These are phyloP conservation scores for Pseudanteris insignis DNA, from an alignment of 2,888 invertebrate species.

Conservation along the genomic window DNA sequence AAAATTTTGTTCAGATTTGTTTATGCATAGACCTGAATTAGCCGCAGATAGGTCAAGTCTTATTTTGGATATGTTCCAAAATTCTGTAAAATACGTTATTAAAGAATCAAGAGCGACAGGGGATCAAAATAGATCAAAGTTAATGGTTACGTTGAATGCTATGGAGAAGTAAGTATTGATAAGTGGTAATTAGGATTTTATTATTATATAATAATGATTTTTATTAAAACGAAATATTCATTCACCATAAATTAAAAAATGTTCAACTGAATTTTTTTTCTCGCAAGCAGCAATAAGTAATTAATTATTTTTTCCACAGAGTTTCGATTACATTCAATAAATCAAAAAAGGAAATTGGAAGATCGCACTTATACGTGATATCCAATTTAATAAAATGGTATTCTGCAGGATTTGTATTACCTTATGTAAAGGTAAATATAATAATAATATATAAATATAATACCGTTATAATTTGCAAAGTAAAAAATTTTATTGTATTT, in stretches of 20 bases:
- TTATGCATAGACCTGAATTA: conserved; percentile 50
- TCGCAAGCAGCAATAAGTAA: too few species aligned
- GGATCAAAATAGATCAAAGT: conserved; percentile 45
- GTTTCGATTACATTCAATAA: conserved; percentile 52
- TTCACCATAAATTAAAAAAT: too few species aligned
- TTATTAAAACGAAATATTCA: too few species aligned
- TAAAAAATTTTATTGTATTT: too few species aligned
- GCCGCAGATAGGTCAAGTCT: conserved; percentile 53
- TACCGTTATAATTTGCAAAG: too few species aligned
- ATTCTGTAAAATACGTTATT: conserved; percentile 48
- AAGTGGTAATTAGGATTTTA: too few species aligned
- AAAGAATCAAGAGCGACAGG: conserved; percentile 45
- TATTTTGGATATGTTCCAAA: conserved; percentile 53
- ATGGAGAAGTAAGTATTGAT: conserved; percentile 63
- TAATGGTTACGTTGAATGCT: conserved; percentile 52
- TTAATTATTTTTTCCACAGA: too few species aligned
- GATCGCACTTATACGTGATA: conserved; percentile 56
- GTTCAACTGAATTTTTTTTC: too few species aligned
- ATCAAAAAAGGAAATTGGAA: conserved; percentile 55
- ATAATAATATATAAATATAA: too few species aligned
- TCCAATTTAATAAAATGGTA: conserved; percentile 57
- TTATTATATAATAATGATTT: too few species aligned
- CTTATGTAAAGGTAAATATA: conserved; percentile 54
- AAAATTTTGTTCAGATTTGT: conserved; percentile 49
- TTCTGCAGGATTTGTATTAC: conserved; percentile 50